These are phyloP conservation scores for Glandiceps talaboti DNA, from an alignment of 53 echinoderm and acorn worm species.

Conservation along the genomic window DNA sequence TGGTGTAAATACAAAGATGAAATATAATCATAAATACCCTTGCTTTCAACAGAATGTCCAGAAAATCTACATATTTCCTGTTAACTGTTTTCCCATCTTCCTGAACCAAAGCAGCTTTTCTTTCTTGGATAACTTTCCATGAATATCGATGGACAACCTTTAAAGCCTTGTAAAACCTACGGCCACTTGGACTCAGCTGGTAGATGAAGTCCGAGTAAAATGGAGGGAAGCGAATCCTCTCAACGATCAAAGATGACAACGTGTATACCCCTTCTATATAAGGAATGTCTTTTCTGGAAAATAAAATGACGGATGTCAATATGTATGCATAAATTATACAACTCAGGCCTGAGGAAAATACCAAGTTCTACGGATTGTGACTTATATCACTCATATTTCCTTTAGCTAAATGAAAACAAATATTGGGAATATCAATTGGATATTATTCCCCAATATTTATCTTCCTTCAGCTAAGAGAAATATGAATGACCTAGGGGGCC, in stretches of 20 bases:
- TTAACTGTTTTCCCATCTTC: background rate
- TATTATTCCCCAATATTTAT: too few relatives aligned
- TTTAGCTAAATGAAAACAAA: too few relatives aligned
- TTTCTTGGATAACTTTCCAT: constrained; percentile 13
- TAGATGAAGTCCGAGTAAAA: constrained; percentile 28
- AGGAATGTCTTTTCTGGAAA: too few relatives aligned
- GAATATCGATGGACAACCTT: constrained; percentile 28
- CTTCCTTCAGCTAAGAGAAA: too few relatives aligned
- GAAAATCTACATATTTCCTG: constrained; percentile 31
- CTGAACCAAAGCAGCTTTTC: background rate
- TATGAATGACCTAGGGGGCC: too few relatives aligned
- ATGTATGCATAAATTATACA: too few relatives aligned
- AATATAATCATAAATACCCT: constrained; percentile 20
- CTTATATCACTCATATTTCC: too few relatives aligned
- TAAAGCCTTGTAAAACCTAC: constrained; percentile 20
- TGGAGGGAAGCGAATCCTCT: constrained; percentile 26
- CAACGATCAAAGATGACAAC: constrained; percentile 24
- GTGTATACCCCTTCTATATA: constrained; percentile 31
- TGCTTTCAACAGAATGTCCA: constrained; percentile 39
- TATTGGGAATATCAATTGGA: too few relatives aligned
- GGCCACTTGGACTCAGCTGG: constrained; percentile 20
- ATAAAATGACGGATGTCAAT: too few relatives aligned
- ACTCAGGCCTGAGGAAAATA: too few relatives aligned
- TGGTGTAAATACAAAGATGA: too few relatives aligned
- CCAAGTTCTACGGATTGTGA: too few relatives aligned